Conservation (phyloP, 2,888 invertebrate genomes). For the Scaptomyza polygonia region DNA sequence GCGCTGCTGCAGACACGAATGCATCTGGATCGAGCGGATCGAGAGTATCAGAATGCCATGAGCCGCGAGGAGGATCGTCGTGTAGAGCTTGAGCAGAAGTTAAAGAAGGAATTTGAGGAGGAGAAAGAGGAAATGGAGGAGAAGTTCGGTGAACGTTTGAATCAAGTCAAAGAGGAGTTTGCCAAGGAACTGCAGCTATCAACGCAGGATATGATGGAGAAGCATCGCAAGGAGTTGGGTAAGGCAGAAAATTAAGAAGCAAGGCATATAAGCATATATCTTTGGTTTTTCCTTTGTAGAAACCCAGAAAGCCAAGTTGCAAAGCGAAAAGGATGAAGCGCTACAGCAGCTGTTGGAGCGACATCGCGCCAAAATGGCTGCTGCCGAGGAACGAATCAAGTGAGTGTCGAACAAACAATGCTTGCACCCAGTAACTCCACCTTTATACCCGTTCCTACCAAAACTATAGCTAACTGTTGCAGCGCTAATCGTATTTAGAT, state of each 20-base stretch:
- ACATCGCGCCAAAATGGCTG: conserved; percentile 84
- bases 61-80: conserved; percentile 83
- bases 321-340: conserved; percentile 86
- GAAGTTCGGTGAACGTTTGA: conserved; percentile 88
- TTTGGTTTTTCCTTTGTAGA: conserved; percentile 20
- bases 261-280: background rate
- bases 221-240: conserved; percentile 89
- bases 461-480: conserved; percentile 23
- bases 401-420: conserved; percentile 72
- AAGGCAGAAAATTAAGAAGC: conserved; percentile 14
- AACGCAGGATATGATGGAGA: conserved; percentile 88
- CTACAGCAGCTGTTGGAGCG: conserved; percentile 85
- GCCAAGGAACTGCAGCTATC: conserved; percentile 81
- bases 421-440: background rate
- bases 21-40: conserved; percentile 84
- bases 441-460: background rate
- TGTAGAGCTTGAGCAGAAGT: conserved; percentile 77
- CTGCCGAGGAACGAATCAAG: conserved; percentile 85
- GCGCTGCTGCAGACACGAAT: conserved; percentile 83
- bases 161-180: conserved; percentile 84
- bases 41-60: conserved; percentile 84
- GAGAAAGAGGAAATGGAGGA: conserved; percentile 90
- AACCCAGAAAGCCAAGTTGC: conserved; percentile 86
- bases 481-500: background rate
- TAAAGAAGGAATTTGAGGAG: conserved; percentile 87